phyloP scores from a whole-genome alignment of 2,888 invertebrate genomes.

The Empis livida region DNA sequence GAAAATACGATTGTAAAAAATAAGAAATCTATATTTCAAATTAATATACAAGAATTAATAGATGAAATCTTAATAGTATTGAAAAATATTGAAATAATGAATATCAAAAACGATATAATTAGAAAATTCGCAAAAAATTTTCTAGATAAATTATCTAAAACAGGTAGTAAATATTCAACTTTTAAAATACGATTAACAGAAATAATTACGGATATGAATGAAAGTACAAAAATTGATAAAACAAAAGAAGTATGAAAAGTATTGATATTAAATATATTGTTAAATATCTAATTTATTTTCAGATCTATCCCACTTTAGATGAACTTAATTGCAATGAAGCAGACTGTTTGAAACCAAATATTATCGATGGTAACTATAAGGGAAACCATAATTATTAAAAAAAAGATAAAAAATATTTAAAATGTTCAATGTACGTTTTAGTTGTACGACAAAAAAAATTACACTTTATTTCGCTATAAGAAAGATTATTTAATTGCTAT shows the following conservation, averaged over 20 bases:
- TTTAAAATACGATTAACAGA: neutral
- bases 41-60: neutral
- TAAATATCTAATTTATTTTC: constrained; percentile 1
- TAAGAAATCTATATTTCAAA: constrained; percentile 1
- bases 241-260: neutral
- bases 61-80: constrained; percentile 19
- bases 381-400: constrained; percentile 19
- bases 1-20: neutral
- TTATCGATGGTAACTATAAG: constrained; percentile 45
- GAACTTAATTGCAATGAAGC: constrained; percentile 30
- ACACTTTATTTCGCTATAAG: too few relatives aligned
- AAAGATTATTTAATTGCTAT: too few relatives aligned
- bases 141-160: constrained; percentile 10
- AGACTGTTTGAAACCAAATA: constrained; percentile 42
- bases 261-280: constrained; percentile 1
- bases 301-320: constrained; percentile 40
- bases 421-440: too few relatives aligned
- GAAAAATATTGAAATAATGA: constrained; percentile 21
- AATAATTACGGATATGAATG: neutral
- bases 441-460: too few relatives aligned
- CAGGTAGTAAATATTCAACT: constrained; percentile 1
- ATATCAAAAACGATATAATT: constrained; percentile 1
- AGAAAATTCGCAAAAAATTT: constrained; percentile 33
- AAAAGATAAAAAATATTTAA: neutral
- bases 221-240: constrained; percentile 3